phyloP scores from a whole-genome alignment of 2,113 vertebrate genomes.

The Asarcornis scutulata region DNA sequence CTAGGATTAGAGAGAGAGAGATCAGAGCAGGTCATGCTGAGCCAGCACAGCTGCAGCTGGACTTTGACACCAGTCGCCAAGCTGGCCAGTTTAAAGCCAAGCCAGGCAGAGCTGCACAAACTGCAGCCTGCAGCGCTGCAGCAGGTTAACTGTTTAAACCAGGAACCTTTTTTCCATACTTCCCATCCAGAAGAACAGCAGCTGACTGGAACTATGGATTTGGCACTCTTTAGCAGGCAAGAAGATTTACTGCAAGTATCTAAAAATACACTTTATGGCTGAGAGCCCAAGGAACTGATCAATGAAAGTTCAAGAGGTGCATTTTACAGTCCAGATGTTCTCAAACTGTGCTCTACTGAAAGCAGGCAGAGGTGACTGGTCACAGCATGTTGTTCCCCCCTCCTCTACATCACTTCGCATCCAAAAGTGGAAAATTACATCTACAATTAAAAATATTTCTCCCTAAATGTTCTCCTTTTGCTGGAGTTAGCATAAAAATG shows the following conservation, averaged over 20 bases:
- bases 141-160: neutral
- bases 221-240: slow-evolving; percentile 8
- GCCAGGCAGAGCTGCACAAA: neutral
- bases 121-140: slow-evolving; percentile 33
- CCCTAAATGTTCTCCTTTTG: neutral
- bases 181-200: neutral
- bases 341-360: neutral
- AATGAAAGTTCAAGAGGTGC: slow-evolving; percentile 62
- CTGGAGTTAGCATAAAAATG: neutral
- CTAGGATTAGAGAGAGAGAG: neutral
- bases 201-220: slow-evolving; percentile 26
- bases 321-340: slow-evolving; percentile 60
- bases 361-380: neutral
- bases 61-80: slow-evolving; percentile 2
- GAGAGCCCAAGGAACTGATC: slow-evolving; percentile 38
- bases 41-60: neutral
- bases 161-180: neutral
- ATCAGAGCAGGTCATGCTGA: neutral
- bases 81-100: neutral
- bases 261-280: slow-evolving; percentile 57
- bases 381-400: neutral
- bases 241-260: slow-evolving; percentile 53
- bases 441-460: neutral
- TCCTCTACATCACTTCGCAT: neutral
- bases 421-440: neutral